Evolutionary conservation across 2,113 vertebrate species (phyloP), one percentile per base, ranked within the genome.

Genomic region (Micronisus gabar): DNA sequence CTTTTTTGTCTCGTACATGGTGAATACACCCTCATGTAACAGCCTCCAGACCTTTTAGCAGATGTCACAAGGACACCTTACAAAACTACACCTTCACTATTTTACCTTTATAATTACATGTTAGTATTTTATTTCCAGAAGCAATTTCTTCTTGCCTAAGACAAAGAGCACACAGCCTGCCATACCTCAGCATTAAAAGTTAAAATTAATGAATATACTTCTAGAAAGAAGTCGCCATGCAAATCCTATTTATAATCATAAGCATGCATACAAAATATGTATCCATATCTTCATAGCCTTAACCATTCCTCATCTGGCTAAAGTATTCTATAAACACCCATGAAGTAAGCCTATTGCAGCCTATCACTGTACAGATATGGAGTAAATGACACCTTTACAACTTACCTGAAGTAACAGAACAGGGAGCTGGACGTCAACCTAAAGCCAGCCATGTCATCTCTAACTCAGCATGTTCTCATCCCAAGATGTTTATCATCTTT

Each of bases 251-350:
- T 55, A 58, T 20, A 70, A 40, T n/a, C 48, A 47, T 12, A 79
- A 48, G 32, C n/a, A 50, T 0, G 0, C 2, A 2, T 38, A 80
- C 43, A 68, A 84, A 82, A 32, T 20, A 74, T 0, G 1, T 41
- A 52, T n/a, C 86, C 18, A 19, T 34, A 4, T 34, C 36, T 81
- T 56, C 40, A 53, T 3, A 81, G 48, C 32, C 48, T 45, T 47
- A 75, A n/a, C 52, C 13, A 65, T 41, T 84, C 58, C 43, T 50
- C 58, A 67, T 36, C 30, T 86, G 56, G 67, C 27, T 34, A 6
- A 36, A 73, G 25, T 0, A 1, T 52, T 78, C 40, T 40, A 47
- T 2, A 80, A 68, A 21, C 10, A 62, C 15, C 2, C 23, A 20
- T 15, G 38, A 62, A 59, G 52, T 26, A 27, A 86, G 41, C 11